Evolutionary conservation across 2,113 vertebrate species (phyloP).

Genomic region (Ancistrus triradiatus): DNA sequence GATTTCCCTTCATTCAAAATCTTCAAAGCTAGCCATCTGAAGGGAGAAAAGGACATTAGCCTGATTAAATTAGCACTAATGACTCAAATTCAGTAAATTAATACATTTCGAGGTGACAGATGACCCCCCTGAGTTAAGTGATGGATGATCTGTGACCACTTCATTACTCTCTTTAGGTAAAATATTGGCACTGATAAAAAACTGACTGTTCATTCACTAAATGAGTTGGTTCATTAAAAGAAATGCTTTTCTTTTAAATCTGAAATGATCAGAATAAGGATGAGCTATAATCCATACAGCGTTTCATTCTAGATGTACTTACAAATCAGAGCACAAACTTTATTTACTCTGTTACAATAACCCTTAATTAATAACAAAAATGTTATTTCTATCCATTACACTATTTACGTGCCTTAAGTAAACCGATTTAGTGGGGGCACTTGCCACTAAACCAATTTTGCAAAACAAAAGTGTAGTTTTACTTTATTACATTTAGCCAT

Average conservation of each 20-base stretch:
- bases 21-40: conserved; percentile 72
- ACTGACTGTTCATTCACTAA: conserved; percentile 27
- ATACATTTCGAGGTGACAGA: conserved; percentile 52
- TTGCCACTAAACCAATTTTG: no score
- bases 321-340: not conserved
- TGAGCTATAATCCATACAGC: no score
- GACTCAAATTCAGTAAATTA: conserved; percentile 83
- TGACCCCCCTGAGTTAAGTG: conserved; percentile 16
- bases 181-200: not conserved
- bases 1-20: conserved; percentile 48
- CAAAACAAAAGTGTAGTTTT: no score
- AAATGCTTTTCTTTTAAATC: conserved; percentile 3
- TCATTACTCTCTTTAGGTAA: conserved; percentile 71
- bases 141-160: conserved; percentile 76
- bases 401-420: no score
- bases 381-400: no score
- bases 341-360: no score
- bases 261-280: not conserved
- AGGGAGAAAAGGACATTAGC: conserved; percentile 76
- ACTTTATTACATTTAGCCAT: no score
- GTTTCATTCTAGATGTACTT: no score
- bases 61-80: conserved; percentile 89
- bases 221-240: conserved; percentile 69
- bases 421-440: no score
- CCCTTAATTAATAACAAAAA: no score